Evolutionary conservation across 1,140 invertebrate species (phyloP).

Genomic region (Anastrepha obliqua): DNA sequence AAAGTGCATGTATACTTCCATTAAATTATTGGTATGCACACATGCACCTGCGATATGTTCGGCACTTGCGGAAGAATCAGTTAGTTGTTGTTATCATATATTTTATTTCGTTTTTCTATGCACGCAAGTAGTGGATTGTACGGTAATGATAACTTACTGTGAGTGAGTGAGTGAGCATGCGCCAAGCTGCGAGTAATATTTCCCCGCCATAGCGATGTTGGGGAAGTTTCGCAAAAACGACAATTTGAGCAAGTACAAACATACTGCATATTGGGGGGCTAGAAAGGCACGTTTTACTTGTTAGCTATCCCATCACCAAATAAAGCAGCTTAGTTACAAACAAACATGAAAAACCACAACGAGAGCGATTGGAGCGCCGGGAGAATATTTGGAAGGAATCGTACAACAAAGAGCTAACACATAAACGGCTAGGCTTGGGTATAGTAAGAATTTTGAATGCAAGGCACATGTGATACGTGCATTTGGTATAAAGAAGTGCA

Average conservation of each 20-base stretch:
- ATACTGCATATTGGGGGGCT: not conserved
- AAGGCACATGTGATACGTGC: not conserved
- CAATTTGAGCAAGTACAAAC: not conserved
- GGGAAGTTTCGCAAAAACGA: not conserved
- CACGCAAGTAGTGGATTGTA: slow-evolving; percentile 14
- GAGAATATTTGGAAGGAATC: not conserved
- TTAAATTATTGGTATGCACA: not conserved
- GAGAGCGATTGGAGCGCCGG: not conserved
- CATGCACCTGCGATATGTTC: not conserved
- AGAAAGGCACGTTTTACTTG: not conserved
- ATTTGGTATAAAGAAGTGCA: slow-evolving; percentile 5
- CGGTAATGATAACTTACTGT: not conserved
- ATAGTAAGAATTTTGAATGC: not conserved
- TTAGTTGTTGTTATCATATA: not conserved
- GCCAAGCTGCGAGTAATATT: slow-evolving; percentile 6
- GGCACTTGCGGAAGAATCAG: not conserved
- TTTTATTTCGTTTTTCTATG: slow-evolving; percentile 49
- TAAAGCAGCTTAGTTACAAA: slow-evolving; percentile 2
- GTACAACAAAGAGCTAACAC: not conserved
- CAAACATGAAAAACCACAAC: not conserved
- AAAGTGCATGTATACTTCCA: not conserved
- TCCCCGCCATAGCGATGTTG: not conserved
- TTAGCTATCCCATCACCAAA: not conserved
- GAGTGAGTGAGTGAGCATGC: slow-evolving; percentile 41
- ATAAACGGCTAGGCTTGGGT: not conserved